Conservation (phyloP, 2,113 vertebrate genomes). For the Promerops cafer region DNA sequence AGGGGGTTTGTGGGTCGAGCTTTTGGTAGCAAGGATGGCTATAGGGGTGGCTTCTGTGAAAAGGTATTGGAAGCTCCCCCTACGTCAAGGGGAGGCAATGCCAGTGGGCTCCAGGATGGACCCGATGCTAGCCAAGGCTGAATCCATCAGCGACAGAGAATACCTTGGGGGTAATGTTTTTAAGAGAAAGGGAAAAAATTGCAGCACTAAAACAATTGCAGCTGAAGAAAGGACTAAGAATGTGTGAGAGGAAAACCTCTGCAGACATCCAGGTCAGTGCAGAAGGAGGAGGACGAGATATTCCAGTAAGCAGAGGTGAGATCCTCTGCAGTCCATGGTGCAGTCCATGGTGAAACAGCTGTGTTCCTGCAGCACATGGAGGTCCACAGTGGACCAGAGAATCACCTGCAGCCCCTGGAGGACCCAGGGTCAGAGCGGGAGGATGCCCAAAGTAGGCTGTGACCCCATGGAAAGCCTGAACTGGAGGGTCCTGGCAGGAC, state of each 20-base stretch:
- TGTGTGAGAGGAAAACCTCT: not conserved
- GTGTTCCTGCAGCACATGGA: not conserved
- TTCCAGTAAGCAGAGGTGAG: not conserved
- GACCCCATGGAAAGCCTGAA: not conserved
- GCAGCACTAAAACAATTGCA: not conserved
- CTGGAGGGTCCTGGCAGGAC: not conserved
- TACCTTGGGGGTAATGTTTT: fast-evolving
- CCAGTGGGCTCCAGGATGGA: not conserved
- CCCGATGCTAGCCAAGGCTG: fast-evolving
- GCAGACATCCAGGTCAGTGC: not conserved
- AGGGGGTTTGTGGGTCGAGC: not conserved
- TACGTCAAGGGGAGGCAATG: fast-evolving
- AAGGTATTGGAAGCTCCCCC: not conserved
- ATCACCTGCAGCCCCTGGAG: not conserved
- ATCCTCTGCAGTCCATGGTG: not conserved
- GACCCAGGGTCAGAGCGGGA: not conserved
- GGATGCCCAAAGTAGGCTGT: not conserved
- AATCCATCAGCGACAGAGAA: not conserved
- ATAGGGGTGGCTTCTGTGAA: not conserved
- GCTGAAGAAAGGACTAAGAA: not conserved
- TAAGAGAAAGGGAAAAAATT: not conserved
- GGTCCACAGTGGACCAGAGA: not conserved
- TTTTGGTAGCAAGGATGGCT: not conserved
- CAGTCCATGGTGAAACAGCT: not conserved
- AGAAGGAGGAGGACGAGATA: not conserved